Evolutionary conservation across 2,797 vertebrate genomes (phyloP).

Genomic region (Spinus olivaceus): DNA sequence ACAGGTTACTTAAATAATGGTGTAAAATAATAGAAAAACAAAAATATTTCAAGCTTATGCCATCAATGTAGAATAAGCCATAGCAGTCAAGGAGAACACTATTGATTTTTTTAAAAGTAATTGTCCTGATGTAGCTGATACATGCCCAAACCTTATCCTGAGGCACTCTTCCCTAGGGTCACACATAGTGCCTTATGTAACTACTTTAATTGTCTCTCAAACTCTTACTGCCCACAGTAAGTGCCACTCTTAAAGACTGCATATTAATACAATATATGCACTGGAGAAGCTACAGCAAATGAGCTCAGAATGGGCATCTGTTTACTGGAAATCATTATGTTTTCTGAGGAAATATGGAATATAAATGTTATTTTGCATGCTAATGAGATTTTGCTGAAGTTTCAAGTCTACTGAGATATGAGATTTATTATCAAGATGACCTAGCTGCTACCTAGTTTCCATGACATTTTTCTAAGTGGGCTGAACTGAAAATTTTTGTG

Average conservation of each 20-base stretch:
- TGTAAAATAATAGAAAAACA: not conserved
- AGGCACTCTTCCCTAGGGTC: not conserved
- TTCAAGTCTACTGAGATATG: not conserved
- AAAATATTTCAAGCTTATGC: not conserved
- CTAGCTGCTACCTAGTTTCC: not conserved
- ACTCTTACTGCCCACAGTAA: not conserved
- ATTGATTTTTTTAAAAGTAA: not conserved
- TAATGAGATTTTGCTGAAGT: not conserved
- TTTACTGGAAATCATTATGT: not conserved
- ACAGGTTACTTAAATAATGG: not conserved
- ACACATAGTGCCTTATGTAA: not conserved
- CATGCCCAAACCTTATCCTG: not conserved
- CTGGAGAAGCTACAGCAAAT: not conserved
- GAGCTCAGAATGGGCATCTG: not conserved
- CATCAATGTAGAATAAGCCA: not conserved
- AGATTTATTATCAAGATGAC: not conserved
- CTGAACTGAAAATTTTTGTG: not conserved
- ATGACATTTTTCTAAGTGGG: not conserved
- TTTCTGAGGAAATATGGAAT: not conserved
- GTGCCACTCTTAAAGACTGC: not conserved
- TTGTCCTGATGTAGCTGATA: not conserved
- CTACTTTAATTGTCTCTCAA: not conserved
- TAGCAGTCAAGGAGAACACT: not conserved
- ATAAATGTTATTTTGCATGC: not conserved
- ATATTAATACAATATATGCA: not conserved